Evolutionary conservation across 2,113 vertebrate species (phyloP).

Genomic region (Lota lota): DNA sequence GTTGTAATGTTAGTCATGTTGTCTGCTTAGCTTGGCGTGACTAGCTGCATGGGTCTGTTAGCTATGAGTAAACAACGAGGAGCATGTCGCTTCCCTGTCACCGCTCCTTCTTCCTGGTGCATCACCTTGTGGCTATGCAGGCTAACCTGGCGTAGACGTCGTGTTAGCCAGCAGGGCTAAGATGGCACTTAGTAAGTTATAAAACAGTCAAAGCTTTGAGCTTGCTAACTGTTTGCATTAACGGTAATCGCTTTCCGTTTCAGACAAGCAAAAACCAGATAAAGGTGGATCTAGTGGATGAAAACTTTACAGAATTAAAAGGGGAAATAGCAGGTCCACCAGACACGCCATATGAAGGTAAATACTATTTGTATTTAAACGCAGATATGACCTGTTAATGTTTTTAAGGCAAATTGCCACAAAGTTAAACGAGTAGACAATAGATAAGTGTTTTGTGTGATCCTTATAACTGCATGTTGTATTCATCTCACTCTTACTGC

Average conservation of each 20-base stretch:
- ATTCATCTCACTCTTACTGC: background rate
- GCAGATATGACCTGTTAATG: too few relatives aligned
- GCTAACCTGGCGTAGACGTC: too few relatives aligned
- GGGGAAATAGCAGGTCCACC: slow-evolving; percentile 99
- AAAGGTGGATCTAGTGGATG: slow-evolving; percentile 99
- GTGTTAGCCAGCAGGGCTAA: slow-evolving; percentile 24
- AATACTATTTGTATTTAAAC: slow-evolving; percentile 25
- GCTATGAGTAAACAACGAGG: too few relatives aligned
- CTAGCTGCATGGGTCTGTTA: too few relatives aligned
- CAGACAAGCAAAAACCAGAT: slow-evolving; percentile 99
- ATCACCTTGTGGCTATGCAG: too few relatives aligned
- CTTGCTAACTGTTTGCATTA: background rate
- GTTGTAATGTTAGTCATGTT: too few relatives aligned
- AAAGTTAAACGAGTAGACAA: too few relatives aligned
- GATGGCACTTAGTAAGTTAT: slow-evolving; percentile 45
- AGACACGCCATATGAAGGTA: slow-evolving; percentile 99
- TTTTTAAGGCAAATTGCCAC: too few relatives aligned
- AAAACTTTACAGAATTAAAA: slow-evolving; percentile 99
- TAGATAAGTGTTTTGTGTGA: background rate
- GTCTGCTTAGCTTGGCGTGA: too few relatives aligned
- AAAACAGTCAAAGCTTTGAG: slow-evolving; percentile 15
- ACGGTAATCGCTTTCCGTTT: slow-evolving; percentile 37
- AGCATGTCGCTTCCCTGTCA: too few relatives aligned
- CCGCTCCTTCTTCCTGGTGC: too few relatives aligned
- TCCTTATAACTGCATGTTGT: background rate